These are phyloP conservation scores for Adela reaumurella DNA, from an alignment of 2,888 invertebrate species.

Conservation along the genomic window DNA sequence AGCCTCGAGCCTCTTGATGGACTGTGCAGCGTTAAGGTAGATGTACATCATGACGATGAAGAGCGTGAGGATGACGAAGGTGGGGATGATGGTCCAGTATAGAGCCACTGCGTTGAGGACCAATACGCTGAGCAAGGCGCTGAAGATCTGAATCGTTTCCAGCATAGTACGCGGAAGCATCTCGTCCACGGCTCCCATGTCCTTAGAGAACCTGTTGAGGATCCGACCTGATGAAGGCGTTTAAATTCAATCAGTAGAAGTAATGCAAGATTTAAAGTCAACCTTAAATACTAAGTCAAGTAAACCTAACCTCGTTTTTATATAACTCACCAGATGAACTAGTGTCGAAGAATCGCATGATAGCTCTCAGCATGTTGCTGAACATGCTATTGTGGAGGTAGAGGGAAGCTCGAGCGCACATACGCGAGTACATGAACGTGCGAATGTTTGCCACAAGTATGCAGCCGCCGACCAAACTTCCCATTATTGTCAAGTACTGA, in stretches of 20 bases:
- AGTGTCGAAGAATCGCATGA: constrained; percentile 73
- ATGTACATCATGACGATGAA: constrained; percentile 59
- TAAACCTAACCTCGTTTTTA: too few relatives aligned
- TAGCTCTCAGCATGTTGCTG: constrained; percentile 41
- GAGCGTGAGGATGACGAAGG: constrained; percentile 49
- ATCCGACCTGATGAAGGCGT: constrained; percentile 60
- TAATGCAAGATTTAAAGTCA: too few relatives aligned
- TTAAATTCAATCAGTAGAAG: too few relatives aligned
- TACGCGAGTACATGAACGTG: constrained; percentile 61
- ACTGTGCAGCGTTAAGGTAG: constrained; percentile 66
- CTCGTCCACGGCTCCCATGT: constrained; percentile 79
- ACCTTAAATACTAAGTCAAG: too few relatives aligned
- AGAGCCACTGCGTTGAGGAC: constrained; percentile 61
- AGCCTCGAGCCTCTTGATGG: constrained; percentile 63
- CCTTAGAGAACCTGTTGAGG: constrained; percentile 77
- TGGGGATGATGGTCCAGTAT: constrained; percentile 56
- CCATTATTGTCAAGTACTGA: constrained; percentile 61
- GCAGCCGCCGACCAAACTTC: constrained; percentile 42
- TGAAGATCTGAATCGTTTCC: constrained; percentile 60
- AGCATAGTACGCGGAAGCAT: constrained; percentile 65
- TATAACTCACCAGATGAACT: constrained; percentile 65
- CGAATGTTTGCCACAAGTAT: constrained; percentile 58
- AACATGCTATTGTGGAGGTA: constrained; percentile 72
- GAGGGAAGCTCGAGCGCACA: constrained; percentile 63
- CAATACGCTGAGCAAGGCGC: constrained; percentile 52